These are phyloP conservation scores for Sebastiscus tertius DNA, from an alignment of 2,797 vertebrate species.

Conservation along the genomic window DNA sequence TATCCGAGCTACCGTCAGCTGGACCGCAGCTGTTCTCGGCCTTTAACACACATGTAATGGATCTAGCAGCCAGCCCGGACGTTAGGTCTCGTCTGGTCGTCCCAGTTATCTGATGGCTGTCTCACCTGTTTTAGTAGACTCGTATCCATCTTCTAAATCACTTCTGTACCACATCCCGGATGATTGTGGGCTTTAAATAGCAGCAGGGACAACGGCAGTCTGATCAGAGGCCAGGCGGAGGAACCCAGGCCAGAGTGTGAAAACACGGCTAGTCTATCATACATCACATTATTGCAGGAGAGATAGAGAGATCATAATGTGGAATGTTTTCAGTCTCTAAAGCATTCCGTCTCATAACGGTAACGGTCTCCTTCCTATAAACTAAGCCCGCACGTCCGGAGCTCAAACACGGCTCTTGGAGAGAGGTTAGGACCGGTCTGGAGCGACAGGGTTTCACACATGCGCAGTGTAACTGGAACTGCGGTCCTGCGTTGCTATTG, in stretches of 20 bases:
- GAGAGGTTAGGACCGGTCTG: no score
- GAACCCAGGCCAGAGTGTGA: constrained; percentile 7
- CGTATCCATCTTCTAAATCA: constrained; percentile 74
- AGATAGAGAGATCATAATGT: no score
- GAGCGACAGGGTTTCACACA: no score
- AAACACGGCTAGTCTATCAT: neutral
- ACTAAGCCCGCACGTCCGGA: no score
- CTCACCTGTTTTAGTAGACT: constrained; percentile 74
- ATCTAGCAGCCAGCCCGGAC: neutral
- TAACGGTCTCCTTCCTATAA: no score
- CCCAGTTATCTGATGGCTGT: neutral
- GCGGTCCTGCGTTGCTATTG: no score
- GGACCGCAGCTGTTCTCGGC: neutral
- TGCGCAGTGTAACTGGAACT: no score
- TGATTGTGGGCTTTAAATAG: neutral
- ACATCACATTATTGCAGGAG: no score
- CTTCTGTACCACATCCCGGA: constrained; percentile 76
- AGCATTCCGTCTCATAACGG: no score
- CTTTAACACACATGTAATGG: neutral
- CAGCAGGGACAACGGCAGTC: neutral
- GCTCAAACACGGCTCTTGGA: no score
- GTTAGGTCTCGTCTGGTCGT: no score
- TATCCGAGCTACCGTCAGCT: neutral
- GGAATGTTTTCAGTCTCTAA: no score
- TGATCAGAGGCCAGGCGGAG: constrained; percentile 24